phyloP scores from a whole-genome alignment of 2,888 invertebrate species.

The Chymomyza procnemis region DNA sequence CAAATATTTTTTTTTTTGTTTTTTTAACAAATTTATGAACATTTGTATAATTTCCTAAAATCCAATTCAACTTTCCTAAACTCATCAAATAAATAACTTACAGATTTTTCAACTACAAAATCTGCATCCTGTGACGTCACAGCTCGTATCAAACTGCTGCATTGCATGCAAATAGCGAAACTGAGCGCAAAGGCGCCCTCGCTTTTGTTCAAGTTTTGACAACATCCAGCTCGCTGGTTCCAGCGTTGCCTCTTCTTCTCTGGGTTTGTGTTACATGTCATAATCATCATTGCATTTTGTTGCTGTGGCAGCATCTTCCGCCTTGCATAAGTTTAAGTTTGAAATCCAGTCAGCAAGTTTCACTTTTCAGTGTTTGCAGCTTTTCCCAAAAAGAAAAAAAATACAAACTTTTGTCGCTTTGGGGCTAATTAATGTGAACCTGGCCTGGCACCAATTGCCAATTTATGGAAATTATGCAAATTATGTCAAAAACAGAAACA shows the following conservation, averaged over 20 bases:
- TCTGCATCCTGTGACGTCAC: too few species aligned
- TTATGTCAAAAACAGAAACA: conserved; percentile 14
- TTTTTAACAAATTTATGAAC: too few species aligned
- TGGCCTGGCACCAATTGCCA: conserved; percentile 17
- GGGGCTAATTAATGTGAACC: conserved; percentile 59
- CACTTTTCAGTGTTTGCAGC: conserved; percentile 36
- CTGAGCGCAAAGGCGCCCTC: too few species aligned
- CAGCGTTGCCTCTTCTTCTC: conserved; percentile 47
- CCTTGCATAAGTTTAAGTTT: conserved; percentile 66
- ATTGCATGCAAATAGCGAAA: too few species aligned
- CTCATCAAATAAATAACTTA: too few species aligned
- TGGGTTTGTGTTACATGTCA: conserved; percentile 64
- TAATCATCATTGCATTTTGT: conserved; percentile 55
- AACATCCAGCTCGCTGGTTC: too few species aligned
- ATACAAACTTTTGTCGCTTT: conserved; percentile 35
- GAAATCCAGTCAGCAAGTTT: conserved; percentile 42
- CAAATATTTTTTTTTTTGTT: too few species aligned
- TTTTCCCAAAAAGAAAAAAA: not conserved
- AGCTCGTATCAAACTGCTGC: too few species aligned
- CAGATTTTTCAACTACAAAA: too few species aligned
- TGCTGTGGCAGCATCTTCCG: conserved; percentile 57
- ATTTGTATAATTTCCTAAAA: too few species aligned
- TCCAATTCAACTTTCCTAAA: too few species aligned
- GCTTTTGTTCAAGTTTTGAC: too few species aligned
- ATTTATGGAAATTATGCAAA: conserved; percentile 55